These are phyloP conservation scores for Atherix ibis DNA, from an alignment of 2,888 invertebrate genomes.

Conservation along the genomic window DNA sequence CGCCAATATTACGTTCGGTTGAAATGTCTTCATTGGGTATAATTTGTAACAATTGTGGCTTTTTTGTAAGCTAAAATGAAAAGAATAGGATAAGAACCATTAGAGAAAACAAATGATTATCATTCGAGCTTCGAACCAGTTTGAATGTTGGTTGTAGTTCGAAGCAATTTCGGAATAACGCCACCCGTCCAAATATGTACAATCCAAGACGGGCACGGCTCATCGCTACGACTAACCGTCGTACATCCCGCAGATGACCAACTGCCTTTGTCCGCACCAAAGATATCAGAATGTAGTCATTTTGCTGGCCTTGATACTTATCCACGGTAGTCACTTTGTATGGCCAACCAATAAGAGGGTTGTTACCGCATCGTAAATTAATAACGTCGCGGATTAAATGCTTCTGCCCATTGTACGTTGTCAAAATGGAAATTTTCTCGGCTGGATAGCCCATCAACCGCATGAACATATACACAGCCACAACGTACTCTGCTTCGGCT, in stretches of 20 bases:
- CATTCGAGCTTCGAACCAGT: slow-evolving; percentile 40
- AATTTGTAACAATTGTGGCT: slow-evolving; percentile 66
- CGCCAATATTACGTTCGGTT: slow-evolving; percentile 40
- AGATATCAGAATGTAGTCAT: slow-evolving; percentile 93
- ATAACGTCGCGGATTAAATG: slow-evolving; percentile 93
- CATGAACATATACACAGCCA: slow-evolving; percentile 98
- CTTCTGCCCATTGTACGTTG: slow-evolving; percentile 99
- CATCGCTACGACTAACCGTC: slow-evolving; percentile 94
- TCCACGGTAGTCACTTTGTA: slow-evolving; percentile 93
- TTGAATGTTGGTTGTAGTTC: slow-evolving; percentile 93
- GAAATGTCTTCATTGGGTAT: slow-evolving; percentile 69
- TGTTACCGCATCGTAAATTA: slow-evolving; percentile 79
- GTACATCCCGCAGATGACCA: slow-evolving; percentile 93
- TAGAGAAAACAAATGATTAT: slow-evolving; percentile 1
- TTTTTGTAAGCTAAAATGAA: slow-evolving; percentile 52
- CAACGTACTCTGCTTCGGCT: slow-evolving; percentile 86
- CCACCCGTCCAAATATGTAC: slow-evolving; percentile 86
- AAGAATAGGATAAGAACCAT: neutral
- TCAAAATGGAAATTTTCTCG: slow-evolving; percentile 89
- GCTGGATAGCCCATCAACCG: slow-evolving; percentile 91
- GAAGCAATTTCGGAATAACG: slow-evolving; percentile 90
- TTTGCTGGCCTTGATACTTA: slow-evolving; percentile 99
- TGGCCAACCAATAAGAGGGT: slow-evolving; percentile 87
- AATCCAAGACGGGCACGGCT: slow-evolving; percentile 92
- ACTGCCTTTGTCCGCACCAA: slow-evolving; percentile 91